These are phyloP conservation scores for Actias luna DNA, from an alignment of 2,888 invertebrate genomes.

Conservation along the genomic window DNA sequence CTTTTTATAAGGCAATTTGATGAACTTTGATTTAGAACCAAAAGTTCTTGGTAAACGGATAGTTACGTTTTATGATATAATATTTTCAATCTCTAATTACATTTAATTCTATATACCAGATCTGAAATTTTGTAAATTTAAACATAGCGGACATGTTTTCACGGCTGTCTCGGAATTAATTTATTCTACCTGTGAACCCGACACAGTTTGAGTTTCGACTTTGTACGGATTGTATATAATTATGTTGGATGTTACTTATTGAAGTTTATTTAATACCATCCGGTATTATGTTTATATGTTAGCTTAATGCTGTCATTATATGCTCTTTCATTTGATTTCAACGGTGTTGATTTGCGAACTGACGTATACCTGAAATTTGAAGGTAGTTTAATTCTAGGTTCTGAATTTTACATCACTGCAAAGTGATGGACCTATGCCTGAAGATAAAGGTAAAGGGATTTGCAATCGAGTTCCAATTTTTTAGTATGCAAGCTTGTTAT, in stretches of 20 bases:
- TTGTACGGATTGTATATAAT: constrained; percentile 34
- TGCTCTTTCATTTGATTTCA: not conserved
- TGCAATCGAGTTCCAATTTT: too few relatives aligned
- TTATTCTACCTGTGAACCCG: constrained; percentile 70
- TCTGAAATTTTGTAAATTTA: constrained; percentile 19
- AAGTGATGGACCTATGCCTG: too few relatives aligned
- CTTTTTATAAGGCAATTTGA: too few relatives aligned
- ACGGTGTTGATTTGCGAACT: not conserved
- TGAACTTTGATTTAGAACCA: not conserved
- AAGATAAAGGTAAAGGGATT: too few relatives aligned
- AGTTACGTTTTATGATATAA: not conserved
- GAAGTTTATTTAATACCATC: constrained; percentile 3
- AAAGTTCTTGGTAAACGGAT: not conserved
- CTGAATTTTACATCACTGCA: not conserved
- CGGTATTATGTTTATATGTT: not conserved
- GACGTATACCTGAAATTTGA: not conserved
- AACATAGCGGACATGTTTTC: constrained; percentile 37
- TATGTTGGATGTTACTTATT: constrained; percentile 13
- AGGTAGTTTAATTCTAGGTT: not conserved
- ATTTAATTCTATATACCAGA: constrained; percentile 7
- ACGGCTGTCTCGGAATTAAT: constrained; percentile 58
- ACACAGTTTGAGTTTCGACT: constrained; percentile 63
- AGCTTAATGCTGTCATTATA: not conserved
- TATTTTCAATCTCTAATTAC: not conserved
- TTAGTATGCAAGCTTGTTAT: too few relatives aligned